Conservation (phyloP, 2,888 invertebrate genomes). For the Hylaea fasciaria region DNA sequence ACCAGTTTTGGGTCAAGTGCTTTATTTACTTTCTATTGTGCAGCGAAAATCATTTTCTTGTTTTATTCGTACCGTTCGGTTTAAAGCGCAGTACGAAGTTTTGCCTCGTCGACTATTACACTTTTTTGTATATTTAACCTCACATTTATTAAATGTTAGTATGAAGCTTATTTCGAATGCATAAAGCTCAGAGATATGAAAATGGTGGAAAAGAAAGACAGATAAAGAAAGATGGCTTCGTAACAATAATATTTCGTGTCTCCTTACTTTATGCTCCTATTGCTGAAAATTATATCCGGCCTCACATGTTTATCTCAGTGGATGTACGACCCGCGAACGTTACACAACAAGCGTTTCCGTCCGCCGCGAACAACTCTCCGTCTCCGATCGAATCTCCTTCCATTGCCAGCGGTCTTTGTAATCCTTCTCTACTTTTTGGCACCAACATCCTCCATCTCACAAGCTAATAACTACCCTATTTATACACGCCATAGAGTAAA, state of each 20-base stretch:
- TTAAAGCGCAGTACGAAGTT: no score
- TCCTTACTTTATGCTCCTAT: no score
- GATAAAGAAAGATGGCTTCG: no score
- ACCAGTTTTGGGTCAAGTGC: conserved; percentile 7
- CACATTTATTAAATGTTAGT: no score
- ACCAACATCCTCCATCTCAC: conserved; percentile 5
- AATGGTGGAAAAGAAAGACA: no score
- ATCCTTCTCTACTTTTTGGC: conserved; percentile 39
- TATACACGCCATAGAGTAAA: conserved; percentile 1
- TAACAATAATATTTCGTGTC: no score
- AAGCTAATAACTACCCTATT: conserved; percentile 13
- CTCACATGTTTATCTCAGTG: neutral
- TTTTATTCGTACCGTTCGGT: no score
- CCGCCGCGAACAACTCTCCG: conserved; percentile 16
- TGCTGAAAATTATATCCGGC: no score
- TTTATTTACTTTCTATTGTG: conserved; percentile 6
- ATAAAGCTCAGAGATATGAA: no score
- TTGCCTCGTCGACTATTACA: no score
- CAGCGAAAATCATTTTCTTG: neutral
- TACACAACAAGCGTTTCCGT: conserved; percentile 10
- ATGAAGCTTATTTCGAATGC: no score
- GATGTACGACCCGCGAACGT: conserved; percentile 17
- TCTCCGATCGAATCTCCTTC: conserved; percentile 35
- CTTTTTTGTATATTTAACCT: no score
- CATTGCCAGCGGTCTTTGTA: conserved; percentile 33